Evolutionary conservation across 2,888 invertebrate genomes (phyloP), one percentile per base, ranked within the genome.

Genomic region (Nemotelus pantherinus): DNA sequence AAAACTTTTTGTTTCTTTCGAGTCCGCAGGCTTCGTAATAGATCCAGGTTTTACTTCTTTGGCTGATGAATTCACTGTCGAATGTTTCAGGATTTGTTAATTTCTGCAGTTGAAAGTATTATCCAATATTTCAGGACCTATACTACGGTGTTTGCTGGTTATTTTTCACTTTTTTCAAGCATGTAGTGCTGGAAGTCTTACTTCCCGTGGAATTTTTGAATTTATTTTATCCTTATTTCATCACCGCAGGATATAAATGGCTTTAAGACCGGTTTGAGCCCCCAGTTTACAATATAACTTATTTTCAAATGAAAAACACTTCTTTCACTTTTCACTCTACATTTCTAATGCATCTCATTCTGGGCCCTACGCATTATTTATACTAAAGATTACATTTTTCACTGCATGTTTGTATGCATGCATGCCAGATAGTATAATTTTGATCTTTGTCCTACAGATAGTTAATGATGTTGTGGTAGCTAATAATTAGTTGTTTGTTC

Each of bases 151-250:
- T 57, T 57, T 57, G 7, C 57, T 57, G 9, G 25, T 57, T 57
- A 57, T 57, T 57, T 57, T 57, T 57, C 57, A 57, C 57, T 57
- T 57, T 57, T 57, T 57, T 57, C 57, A 57, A 57, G 57, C 57
- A 57, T 57, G 9, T 57, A 57, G 57, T 57, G 57, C 57, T 57
- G 57, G 57, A 57, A n/a, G n/a, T n/a, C n/a, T n/a, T n/a, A n/a
- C n/a, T n/a, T n/a, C n/a, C n/a, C n/a, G n/a, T n/a, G n/a, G 57
- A 4, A 57, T 57, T 57, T 57, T 57, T 57, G 3, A 57, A 57
- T 57, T 57, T 57, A 57, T 57, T 57, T 57, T 57, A 57, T 57
- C 57, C 57, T 57, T 57, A n/a, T 57, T 57, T 57, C 57, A 57
- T 57, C 57, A 57, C 57, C n/a, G n/a, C n/a, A n/a, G n/a, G n/a